Evolutionary conservation across 2,113 vertebrate species (phyloP).

Genomic region (Pholis gunnellus): DNA sequence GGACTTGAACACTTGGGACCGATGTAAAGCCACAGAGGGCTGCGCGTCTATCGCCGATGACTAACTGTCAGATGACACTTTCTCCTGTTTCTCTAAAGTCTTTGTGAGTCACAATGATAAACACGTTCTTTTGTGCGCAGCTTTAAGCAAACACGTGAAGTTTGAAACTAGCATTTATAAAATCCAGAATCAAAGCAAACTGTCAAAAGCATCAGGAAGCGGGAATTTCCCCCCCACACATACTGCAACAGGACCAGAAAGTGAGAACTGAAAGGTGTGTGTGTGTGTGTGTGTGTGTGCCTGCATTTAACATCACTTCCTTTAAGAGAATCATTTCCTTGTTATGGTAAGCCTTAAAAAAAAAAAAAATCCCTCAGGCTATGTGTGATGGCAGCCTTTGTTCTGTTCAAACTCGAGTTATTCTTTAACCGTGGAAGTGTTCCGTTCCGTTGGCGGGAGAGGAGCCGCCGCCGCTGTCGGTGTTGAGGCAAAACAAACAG

Average conservation of each 20-base stretch:
- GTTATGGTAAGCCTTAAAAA: constrained; percentile 47
- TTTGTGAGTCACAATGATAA: neutral
- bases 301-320: constrained; percentile 59
- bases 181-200: constrained; percentile 24
- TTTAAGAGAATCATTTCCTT: constrained; percentile 79
- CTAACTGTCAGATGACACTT: neutral
- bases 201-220: constrained; percentile 49
- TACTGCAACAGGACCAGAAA: constrained; percentile 63
- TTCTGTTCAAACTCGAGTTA: constrained; percentile 24
- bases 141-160: neutral
- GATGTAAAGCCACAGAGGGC: neutral
- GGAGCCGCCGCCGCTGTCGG: neutral
- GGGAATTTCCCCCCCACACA: constrained; percentile 64
- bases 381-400: neutral
- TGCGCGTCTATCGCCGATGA: neutral
- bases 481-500: constrained; percentile 21
- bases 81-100: neutral
- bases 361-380: neutral
- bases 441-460: neutral
- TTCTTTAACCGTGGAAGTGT: constrained; percentile 18
- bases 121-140: neutral
- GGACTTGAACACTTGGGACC: neutral
- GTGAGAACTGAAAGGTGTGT: constrained; percentile 78
- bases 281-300: constrained; percentile 31
- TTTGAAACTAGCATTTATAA: neutral